Evolutionary conservation across 2,888 invertebrate genomes (phyloP).

Genomic region (Rhingia rostrata): DNA sequence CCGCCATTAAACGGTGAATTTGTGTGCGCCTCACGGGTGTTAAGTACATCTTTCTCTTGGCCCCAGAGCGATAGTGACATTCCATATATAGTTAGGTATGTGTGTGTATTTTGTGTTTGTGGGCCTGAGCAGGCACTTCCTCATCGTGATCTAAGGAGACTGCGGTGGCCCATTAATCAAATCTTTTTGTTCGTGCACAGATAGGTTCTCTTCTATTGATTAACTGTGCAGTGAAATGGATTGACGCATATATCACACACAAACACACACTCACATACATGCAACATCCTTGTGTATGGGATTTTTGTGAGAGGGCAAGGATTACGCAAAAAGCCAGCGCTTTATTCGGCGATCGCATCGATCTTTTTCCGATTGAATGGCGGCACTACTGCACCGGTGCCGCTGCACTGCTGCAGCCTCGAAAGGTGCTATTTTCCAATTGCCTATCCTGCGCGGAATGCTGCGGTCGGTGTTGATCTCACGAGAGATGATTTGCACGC

Average conservation of each 20-base stretch:
- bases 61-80: background rate
- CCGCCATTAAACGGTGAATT: constrained; percentile 70
- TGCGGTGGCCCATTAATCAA: constrained; percentile 64
- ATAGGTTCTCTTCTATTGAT: constrained; percentile 42
- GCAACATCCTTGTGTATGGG: constrained; percentile 23
- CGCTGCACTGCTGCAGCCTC: constrained; percentile 37
- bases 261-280: constrained; percentile 5
- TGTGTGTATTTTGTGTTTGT: background rate
- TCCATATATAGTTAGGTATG: background rate
- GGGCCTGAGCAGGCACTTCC: constrained; percentile 52
- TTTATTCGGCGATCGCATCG: constrained; percentile 58
- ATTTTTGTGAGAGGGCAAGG: constrained; percentile 6
- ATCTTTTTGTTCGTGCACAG: constrained; percentile 49
- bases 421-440: constrained; percentile 50
- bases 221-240: constrained; percentile 53
- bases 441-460: constrained; percentile 52
- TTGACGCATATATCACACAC: constrained; percentile 70
- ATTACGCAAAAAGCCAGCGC: constrained; percentile 37
- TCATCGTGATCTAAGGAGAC: constrained; percentile 27
- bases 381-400: background rate
- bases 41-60: constrained; percentile 64
- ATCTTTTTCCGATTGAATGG: constrained; percentile 25
- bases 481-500: constrained; percentile 74
- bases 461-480: constrained; percentile 67
- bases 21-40: constrained; percentile 66